Evolutionary conservation across 2,888 invertebrate genomes (phyloP), one percentile per base, ranked within the genome.

Genomic region (Aphodius sticticus): DNA sequence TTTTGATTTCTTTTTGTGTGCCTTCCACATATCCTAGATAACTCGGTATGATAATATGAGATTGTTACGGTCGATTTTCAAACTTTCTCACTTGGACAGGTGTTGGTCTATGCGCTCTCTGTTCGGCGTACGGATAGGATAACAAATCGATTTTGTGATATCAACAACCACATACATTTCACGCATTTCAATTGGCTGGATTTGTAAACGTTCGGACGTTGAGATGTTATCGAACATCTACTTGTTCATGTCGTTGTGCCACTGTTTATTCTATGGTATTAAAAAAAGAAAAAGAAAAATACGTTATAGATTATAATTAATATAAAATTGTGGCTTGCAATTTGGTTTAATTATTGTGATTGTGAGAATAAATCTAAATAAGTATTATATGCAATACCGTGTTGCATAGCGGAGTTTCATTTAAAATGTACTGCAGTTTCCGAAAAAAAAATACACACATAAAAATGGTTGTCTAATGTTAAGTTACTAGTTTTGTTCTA

Each of bases 1-100:
- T 53, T 53, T 53, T 53, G 53, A 53, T 53, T 53, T 53, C 53
- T 53, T 53, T 53, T 53, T 53, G 53, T 53, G 53, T 53, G 12
- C 53, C 53, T 53, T 53, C 53, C 53, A 53, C 53, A 53, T 53
- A 53, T 53, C 53, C 53, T 53, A 53, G 53, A 53, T 53, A 53
- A 53, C 12, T 53, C 53, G 53, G 12, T 53, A 53, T 53, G 53
- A 53, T 53, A 53, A 12, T 53, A 9, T 53, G 53, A 53, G 53
- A 53, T 53, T 5, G 53, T 53, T 53, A 53, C 53, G 53, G 53
- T 53, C 53, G 53, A 53, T 53, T 53, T 53, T 53, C 53, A 12
- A 53, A 53, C 53, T 53, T 53, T 53, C 53, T 53, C 53, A 53
- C 53, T 53, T 53, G 53, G 53, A 53, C 53, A 53, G 53, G 53